These are phyloP conservation scores for Lophius piscatorius DNA, from an alignment of 2,113 vertebrate genomes.

Conservation along the genomic window DNA sequence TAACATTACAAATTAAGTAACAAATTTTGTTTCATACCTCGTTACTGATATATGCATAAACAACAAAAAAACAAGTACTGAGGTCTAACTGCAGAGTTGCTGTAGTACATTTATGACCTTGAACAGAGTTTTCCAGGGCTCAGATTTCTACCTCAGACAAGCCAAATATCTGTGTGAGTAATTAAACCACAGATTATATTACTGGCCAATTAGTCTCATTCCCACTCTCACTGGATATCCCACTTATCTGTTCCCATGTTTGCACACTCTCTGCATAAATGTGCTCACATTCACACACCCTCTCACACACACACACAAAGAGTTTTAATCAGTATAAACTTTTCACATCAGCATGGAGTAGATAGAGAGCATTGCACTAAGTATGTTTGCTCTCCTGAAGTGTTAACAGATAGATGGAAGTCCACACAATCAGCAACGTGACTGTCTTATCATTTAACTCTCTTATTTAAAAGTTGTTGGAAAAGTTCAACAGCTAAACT, in stretches of 20 bases:
- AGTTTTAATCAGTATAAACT: conserved; percentile 40
- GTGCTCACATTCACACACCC: conserved; percentile 26
- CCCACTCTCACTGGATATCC: conserved; percentile 40
- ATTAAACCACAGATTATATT: conserved; percentile 67
- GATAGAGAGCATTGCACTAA: conserved; percentile 57
- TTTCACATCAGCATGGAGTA: conserved; percentile 53
- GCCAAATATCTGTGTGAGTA: conserved; percentile 49
- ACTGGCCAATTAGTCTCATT: conserved; percentile 64
- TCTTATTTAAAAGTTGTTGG: conserved; percentile 62
- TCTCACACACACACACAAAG: conserved; percentile 8
- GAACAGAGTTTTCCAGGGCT: conserved; percentile 28
- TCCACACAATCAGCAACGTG: conserved; percentile 54
- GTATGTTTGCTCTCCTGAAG: conserved; percentile 66
- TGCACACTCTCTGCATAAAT: conserved; percentile 60
- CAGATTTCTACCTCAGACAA: conserved; percentile 46
- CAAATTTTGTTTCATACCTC: too few species aligned
- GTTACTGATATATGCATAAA: too few species aligned
- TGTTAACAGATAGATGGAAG: conserved; percentile 64
- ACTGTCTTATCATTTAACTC: conserved; percentile 51
- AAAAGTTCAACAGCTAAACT: conserved; percentile 48
- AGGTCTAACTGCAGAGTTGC: neutral
- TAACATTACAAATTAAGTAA: too few species aligned
- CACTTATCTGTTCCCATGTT: conserved; percentile 64
- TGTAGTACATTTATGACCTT: conserved; percentile 49
- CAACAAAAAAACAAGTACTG: too few species aligned